Conservation (phyloP, 1,140 invertebrate species). For the Zeugodacus cucurbitae region DNA sequence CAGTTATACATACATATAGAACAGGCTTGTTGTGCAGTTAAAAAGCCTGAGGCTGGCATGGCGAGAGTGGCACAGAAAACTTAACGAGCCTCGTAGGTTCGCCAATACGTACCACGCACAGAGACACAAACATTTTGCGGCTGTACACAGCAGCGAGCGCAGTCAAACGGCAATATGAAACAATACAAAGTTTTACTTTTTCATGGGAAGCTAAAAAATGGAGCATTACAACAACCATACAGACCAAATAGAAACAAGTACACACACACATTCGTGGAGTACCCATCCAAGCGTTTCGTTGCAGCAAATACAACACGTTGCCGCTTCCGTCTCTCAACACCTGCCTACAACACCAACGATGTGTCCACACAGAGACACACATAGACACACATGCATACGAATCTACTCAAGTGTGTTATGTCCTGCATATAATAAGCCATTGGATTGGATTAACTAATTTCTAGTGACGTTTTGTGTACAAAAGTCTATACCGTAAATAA, state of each 20-base stretch:
- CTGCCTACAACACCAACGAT: conserved; percentile 16
- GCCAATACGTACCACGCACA: background rate
- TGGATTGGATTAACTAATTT: background rate
- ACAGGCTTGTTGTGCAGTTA: background rate
- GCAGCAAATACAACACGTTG: background rate
- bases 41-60: background rate
- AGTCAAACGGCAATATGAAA: background rate
- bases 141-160: background rate
- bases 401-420: background rate
- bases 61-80: background rate
- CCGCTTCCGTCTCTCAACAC: conserved; percentile 8
- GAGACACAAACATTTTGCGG: background rate
- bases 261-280: background rate
- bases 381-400: background rate
- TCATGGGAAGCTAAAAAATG: too few relatives aligned
- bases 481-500: background rate
- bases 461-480: background rate
- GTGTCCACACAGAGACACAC: too few relatives aligned
- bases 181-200: too few relatives aligned
- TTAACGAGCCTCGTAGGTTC: background rate
- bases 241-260: background rate
- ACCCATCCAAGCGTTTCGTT: background rate
- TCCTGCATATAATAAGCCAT: background rate
- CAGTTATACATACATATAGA: background rate
- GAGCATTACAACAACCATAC: too few relatives aligned